Conservation (phyloP, 2,113 vertebrate genomes). For the human (Homo sapiens) region DNA sequence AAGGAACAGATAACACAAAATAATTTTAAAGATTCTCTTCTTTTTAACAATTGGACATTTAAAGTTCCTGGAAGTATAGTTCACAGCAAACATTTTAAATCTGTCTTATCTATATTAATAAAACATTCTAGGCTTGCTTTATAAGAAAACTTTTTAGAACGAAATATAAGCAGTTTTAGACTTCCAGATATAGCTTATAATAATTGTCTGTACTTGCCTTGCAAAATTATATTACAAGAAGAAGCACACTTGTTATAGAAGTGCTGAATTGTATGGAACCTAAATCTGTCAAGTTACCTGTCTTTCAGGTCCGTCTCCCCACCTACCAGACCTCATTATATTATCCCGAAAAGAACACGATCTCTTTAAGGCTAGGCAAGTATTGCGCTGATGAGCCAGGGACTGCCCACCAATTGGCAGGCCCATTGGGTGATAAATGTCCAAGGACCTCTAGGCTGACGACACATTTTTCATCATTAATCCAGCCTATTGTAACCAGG, state of each 20-base stretch:
- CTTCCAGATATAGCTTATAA: background rate
- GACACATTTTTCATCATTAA: conserved; percentile 99
- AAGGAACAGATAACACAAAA: background rate
- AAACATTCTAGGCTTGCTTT: background rate
- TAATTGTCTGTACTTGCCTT: conserved; percentile 15
- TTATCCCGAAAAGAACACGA: conserved; percentile 22
- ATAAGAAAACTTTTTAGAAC: background rate
- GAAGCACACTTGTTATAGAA: background rate
- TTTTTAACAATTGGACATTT: background rate
- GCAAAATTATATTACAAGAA: conserved; percentile 16
- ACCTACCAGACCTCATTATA: conserved; percentile 52
- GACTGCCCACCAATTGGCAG: conserved; percentile 87
- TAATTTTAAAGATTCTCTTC: background rate
- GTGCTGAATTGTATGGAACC: background rate
- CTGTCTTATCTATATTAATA: background rate
- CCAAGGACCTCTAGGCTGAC: conserved; percentile 89
- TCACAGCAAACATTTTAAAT: conserved; percentile 9
- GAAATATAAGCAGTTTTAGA: background rate
- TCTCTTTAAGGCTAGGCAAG: conserved; percentile 76
- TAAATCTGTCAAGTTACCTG: background rate
- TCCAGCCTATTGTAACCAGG: conserved; percentile 92
- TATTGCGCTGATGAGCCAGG: conserved; percentile 83
- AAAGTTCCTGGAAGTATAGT: background rate
- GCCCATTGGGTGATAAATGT: conserved; percentile 94
- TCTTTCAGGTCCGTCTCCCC: background rate